phyloP scores from a whole-genome alignment of 1,140 invertebrate species.

The Caenorhabditis tropicalis region DNA sequence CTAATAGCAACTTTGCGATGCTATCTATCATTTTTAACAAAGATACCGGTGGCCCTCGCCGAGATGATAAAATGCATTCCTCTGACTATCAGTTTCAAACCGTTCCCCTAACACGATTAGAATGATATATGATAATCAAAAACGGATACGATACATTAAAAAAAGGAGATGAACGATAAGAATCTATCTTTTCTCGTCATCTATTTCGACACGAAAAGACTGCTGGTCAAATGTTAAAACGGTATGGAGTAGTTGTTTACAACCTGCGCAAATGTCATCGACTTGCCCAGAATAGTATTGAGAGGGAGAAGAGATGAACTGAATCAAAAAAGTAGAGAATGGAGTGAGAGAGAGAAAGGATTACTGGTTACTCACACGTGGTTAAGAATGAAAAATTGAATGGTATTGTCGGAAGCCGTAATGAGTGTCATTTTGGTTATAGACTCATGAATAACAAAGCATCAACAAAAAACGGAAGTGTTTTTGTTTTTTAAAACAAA shows the following conservation, averaged over 20 bases:
- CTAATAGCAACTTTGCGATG: not conserved
- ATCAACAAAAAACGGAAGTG: no score
- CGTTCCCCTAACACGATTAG: not conserved
- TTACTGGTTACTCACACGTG: not conserved
- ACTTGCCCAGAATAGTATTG: not conserved
- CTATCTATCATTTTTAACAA: constrained; percentile 1
- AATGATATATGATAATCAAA: not conserved
- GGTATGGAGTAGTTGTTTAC: constrained; percentile 15
- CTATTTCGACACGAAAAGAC: not conserved
- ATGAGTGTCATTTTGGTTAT: no score
- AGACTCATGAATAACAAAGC: no score
- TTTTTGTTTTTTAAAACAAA: no score
- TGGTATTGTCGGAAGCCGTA: no score
- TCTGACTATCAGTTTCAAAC: not conserved
- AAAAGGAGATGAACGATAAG: not conserved
- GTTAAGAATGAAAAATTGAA: not conserved
- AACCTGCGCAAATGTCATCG: not conserved
- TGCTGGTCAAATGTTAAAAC: not conserved
- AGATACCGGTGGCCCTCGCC: not conserved
- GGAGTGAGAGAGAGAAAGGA: constrained; percentile 33
- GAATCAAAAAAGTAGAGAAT: not conserved
- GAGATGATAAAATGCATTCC: not conserved
- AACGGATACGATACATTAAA: not conserved
- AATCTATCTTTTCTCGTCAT: not conserved
- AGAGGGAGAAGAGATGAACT: not conserved